phyloP scores from a whole-genome alignment of 2,113 vertebrate species.

The Seriola aureovittata region DNA sequence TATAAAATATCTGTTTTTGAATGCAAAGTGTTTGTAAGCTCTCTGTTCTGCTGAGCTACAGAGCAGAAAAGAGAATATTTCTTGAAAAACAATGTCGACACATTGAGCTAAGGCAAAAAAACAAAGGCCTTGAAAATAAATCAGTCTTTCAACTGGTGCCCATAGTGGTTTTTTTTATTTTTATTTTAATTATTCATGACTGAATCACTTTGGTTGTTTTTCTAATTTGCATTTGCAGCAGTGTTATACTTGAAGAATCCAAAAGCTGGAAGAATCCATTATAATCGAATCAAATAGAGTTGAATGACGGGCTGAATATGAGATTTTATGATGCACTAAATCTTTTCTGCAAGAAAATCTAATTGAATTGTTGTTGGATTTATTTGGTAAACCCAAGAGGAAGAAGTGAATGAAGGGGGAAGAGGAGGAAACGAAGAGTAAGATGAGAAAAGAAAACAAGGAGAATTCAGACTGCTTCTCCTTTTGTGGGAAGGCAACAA shows the following conservation, averaged over 20 bases:
- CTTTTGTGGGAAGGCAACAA: not conserved
- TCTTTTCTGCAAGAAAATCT: not conserved
- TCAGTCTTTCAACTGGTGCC: not conserved
- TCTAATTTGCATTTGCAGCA: not conserved
- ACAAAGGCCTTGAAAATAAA: not conserved
- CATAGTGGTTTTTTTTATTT: not conserved
- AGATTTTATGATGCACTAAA: not conserved
- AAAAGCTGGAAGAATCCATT: not conserved
- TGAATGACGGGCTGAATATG: not conserved
- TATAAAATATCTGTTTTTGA: not conserved
- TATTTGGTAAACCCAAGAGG: not conserved
- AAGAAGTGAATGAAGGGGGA: not conserved
- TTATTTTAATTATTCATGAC: constrained; percentile 6
- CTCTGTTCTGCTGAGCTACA: not conserved
- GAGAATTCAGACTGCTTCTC: not conserved
- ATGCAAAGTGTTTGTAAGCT: no score
- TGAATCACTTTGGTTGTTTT: not conserved
- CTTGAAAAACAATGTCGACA: not conserved
- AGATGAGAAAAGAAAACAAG: not conserved
- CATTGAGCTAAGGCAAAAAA: not conserved
- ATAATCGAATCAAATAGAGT: not conserved
- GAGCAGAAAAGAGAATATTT: not conserved
- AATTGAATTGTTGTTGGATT: not conserved
- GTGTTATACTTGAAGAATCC: not conserved
- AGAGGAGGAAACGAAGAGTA: not conserved